Conservation (phyloP, 2,113 vertebrate species). For the Ceyx melanurus region DNA sequence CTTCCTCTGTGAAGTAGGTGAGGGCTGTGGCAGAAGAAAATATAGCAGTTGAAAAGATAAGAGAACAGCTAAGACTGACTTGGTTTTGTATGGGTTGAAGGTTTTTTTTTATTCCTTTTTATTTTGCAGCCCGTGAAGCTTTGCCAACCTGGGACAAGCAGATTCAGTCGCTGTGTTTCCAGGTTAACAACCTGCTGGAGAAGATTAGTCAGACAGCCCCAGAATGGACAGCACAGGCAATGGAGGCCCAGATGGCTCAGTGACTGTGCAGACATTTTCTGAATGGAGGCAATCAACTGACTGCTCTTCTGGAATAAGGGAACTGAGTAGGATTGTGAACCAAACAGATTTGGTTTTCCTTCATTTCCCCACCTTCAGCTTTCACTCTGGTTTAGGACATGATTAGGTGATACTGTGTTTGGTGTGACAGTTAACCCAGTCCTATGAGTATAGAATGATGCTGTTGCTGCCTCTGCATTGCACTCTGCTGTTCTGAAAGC, state of each 20-base stretch:
- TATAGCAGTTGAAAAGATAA: not conserved
- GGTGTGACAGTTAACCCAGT: not conserved
- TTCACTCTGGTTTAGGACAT: not conserved
- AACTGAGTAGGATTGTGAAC: conserved; percentile 25
- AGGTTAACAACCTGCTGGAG: conserved; percentile 97
- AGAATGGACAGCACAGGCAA: conserved; percentile 94
- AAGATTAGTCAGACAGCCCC: conserved; percentile 94
- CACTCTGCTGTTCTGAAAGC: not conserved
- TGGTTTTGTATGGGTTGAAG: not conserved
- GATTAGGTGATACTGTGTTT: not conserved
- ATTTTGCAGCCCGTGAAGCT: conserved; percentile 88
- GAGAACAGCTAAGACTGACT: not conserved
- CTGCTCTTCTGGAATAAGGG: not conserved
- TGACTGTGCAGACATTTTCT: conserved; percentile 55
- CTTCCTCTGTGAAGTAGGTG: not conserved
- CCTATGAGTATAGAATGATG: not conserved
- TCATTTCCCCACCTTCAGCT: not conserved
- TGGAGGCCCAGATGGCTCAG: conserved; percentile 97
- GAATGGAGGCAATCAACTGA: not conserved
- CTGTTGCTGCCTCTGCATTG: not conserved
- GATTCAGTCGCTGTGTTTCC: conserved; percentile 98
- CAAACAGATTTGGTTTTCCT: not conserved
- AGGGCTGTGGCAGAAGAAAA: not conserved
- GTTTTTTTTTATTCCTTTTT: not conserved
- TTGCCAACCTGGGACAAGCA: conserved; percentile 99